Conservation (phyloP, 2,113 vertebrate species). For the Galemys pyrenaicus region DNA sequence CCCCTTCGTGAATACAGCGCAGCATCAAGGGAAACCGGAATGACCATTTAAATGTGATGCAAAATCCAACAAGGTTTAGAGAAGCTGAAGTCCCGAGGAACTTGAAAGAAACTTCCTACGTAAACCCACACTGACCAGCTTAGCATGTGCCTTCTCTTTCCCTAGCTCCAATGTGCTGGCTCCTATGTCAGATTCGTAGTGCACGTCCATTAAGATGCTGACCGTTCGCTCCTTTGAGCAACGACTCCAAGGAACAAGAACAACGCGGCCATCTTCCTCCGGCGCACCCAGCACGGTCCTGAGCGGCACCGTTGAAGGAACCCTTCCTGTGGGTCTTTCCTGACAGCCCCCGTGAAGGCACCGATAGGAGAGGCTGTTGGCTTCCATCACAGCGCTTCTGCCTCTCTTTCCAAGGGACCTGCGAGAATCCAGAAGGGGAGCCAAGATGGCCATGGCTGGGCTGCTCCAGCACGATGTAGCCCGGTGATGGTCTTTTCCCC, state of each 20-base stretch:
- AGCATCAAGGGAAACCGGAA: background rate
- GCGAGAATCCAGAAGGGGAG: background rate
- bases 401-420: constrained; percentile 40
- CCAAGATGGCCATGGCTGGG: background rate
- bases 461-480: background rate
- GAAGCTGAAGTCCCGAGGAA: background rate
- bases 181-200: background rate
- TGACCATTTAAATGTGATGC: background rate
- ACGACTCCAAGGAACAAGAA: background rate
- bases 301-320: background rate
- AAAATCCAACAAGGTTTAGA: constrained; percentile 19
- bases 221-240: constrained; percentile 11
- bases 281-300: background rate
- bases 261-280: background rate
- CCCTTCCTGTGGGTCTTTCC: background rate
- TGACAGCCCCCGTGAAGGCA: background rate
- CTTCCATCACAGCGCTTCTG: background rate
- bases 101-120: background rate
- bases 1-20: background rate
- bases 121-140: background rate
- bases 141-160: background rate
- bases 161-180: background rate
- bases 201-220: background rate
- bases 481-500: constrained; percentile 18
- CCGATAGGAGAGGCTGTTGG: constrained; percentile 46